Percentiles rank a stretch among this genome's conserved stretches.
Evolutionary conservation across 2,888 invertebrate species (phyloP).

Genomic region (Embidobia sp.): DNA sequence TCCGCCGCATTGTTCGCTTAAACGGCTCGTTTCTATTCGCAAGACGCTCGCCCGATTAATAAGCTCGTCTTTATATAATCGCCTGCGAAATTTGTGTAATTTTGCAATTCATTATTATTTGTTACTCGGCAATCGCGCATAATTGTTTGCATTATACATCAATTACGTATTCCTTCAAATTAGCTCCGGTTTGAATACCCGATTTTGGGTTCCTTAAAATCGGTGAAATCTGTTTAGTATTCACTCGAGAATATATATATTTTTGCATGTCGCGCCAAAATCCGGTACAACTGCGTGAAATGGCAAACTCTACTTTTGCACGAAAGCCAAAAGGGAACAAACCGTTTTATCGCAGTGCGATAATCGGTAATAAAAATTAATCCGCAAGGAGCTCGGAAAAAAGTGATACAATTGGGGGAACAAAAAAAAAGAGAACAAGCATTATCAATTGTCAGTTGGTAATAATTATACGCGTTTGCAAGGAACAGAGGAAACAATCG

Average conservation of each 20-base stretch:
- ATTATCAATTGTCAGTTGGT: too few species aligned
- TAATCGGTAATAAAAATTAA: too few species aligned
- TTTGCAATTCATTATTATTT: slow-evolving; percentile 19
- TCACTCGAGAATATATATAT: not conserved
- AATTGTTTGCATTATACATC: too few species aligned
- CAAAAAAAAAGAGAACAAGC: not conserved
- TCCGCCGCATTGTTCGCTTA: not conserved
- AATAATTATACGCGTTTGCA: too few species aligned
- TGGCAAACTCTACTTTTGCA: too few species aligned
- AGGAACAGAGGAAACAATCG: not conserved
- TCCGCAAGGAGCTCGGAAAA: too few species aligned
- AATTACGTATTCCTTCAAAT: slow-evolving; percentile 2
- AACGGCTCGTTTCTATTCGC: not conserved
- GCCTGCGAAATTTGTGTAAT: slow-evolving; percentile 16
- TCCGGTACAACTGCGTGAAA: slow-evolving; percentile 3
- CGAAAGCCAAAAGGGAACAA: too few species aligned
- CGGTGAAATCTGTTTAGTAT: slow-evolving; percentile 35
- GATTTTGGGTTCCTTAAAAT: slow-evolving; percentile 7
- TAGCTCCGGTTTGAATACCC: not conserved
- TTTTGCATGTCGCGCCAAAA: slow-evolving; percentile 16
- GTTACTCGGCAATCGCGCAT: too few species aligned
- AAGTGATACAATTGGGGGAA: too few species aligned
- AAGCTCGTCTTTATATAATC: slow-evolving; percentile 15
- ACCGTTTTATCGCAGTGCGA: too few species aligned
- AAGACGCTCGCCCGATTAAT: slow-evolving; percentile 7